Conservation (phyloP, 1,140 invertebrate species). For the Nasonia vitripennis region DNA sequence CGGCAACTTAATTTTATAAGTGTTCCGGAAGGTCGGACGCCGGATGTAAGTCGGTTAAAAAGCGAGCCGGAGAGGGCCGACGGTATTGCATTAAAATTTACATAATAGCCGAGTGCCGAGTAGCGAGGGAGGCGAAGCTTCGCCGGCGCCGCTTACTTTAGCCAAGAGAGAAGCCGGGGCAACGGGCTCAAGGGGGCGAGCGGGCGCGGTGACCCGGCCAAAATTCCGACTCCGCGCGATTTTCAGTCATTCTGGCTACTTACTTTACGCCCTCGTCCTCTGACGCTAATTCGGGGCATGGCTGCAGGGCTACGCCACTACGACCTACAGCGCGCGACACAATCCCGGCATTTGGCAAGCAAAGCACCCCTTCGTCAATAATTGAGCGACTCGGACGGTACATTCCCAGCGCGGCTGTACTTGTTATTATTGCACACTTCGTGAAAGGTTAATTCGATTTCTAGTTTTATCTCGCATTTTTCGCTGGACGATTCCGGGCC, state of each 20-base stretch:
- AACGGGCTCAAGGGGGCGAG: too few species aligned
- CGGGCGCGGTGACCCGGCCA: too few species aligned
- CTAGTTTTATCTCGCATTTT: neutral
- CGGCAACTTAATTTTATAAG: slow-evolving; percentile 60
- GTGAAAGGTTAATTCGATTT: neutral
- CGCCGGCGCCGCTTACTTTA: neutral
- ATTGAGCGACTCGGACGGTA: slow-evolving; percentile 40
- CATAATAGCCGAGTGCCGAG: slow-evolving; percentile 57
- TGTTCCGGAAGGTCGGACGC: slow-evolving; percentile 53
- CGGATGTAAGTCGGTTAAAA: slow-evolving; percentile 60
- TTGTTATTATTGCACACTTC: slow-evolving; percentile 17
- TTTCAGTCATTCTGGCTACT: too few species aligned
- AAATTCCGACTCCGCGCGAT: too few species aligned
- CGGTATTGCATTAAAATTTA: slow-evolving; percentile 64
- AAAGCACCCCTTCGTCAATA: slow-evolving; percentile 14
- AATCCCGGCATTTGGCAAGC: neutral
- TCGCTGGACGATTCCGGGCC: too few species aligned
- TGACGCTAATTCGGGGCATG: neutral
- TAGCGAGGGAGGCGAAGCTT: neutral
- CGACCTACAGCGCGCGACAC: neutral
- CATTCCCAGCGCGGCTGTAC: slow-evolving; percentile 42
- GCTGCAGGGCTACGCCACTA: neutral
- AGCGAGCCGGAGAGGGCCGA: slow-evolving; percentile 33
- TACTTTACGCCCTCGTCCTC: too few species aligned
- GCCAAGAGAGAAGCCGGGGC: too few species aligned